A percentile compares a stretch with the other conserved stretches of the same genome.
Evolutionary conservation across 2,113 vertebrate species (phyloP).

Genomic region (Takifugu bimaculatus): DNA sequence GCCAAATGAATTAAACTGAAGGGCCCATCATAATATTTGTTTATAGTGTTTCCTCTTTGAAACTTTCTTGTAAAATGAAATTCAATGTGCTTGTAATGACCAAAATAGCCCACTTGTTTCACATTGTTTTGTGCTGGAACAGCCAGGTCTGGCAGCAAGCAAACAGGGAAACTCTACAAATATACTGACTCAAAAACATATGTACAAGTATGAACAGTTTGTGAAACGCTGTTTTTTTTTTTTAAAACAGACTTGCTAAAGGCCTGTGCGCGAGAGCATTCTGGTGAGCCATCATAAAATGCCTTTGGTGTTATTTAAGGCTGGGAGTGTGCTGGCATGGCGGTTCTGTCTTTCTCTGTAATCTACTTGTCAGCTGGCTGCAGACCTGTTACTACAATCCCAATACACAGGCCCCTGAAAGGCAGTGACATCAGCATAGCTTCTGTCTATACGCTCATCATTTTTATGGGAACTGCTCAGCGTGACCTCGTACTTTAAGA

Average conservation of each 20-base stretch:
- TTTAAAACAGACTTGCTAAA: not conserved
- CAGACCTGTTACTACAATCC: constrained; percentile 60
- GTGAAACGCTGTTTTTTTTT: too few species aligned
- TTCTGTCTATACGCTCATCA: constrained; percentile 27
- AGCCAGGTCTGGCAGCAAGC: too few species aligned
- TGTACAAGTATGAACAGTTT: too few species aligned
- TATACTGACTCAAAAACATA: not conserved
- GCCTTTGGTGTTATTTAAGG: constrained; percentile 43
- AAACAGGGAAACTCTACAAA: constrained; percentile 6
- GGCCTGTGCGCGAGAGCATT: constrained; percentile 3
- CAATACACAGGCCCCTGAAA: constrained; percentile 41
- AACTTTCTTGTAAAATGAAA: too few species aligned
- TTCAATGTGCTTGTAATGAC: too few species aligned
- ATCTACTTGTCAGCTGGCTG: constrained; percentile 57
- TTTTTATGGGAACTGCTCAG: constrained; percentile 47
- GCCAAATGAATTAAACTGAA: too few species aligned
- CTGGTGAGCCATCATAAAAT: constrained; percentile 24
- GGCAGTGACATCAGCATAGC: constrained; percentile 48
- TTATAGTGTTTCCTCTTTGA: too few species aligned
- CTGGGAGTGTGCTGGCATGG: constrained; percentile 34
- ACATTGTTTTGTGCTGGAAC: too few species aligned
- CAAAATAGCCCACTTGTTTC: too few species aligned
- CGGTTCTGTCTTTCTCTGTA: constrained; percentile 49
- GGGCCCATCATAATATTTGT: too few species aligned
- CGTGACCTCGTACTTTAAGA: constrained; percentile 9